phyloP scores from a whole-genome alignment of 2,113 vertebrate species.

The Steatornis caripensis region DNA sequence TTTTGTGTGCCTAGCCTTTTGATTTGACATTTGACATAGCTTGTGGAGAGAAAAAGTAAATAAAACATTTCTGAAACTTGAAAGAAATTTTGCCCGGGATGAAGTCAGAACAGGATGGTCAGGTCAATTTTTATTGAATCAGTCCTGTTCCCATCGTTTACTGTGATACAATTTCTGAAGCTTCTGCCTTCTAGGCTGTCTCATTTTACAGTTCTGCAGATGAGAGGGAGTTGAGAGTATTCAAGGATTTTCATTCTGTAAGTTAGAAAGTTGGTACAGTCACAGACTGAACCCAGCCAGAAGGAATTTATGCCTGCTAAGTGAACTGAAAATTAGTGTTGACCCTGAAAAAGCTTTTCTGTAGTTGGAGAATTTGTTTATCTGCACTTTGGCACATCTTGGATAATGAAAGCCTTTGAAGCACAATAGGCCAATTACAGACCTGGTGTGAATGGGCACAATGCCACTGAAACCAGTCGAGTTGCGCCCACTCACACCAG shows the following conservation, averaged over 20 bases:
- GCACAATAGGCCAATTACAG: constrained; percentile 36
- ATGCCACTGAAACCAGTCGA: neutral
- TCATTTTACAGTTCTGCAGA: neutral
- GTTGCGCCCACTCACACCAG: neutral
- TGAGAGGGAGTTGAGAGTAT: neutral
- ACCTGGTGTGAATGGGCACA: constrained; percentile 32
- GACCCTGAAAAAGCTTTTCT: constrained; percentile 64
- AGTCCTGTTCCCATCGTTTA: neutral
- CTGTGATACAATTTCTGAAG: neutral
- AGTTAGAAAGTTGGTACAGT: neutral
- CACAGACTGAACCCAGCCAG: neutral
- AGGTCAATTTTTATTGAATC: constrained; percentile 24
- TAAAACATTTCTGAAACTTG: constrained; percentile 42
- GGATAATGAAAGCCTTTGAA: constrained; percentile 60
- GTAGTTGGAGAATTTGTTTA: constrained; percentile 56
- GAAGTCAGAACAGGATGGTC: constrained; percentile 8
- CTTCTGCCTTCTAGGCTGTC: neutral
- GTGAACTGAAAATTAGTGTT: constrained; percentile 32
- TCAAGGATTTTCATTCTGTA: neutral
- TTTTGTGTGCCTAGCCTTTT: neutral
- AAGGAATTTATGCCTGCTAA: constrained; percentile 4
- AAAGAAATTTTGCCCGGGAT: constrained; percentile 19
- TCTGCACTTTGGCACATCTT: constrained; percentile 49
- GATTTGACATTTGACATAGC: neutral
- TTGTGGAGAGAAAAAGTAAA: constrained; percentile 34